These are phyloP conservation scores for Eira barbara DNA, from an alignment of 2,113 vertebrate species.

Conservation along the genomic window DNA sequence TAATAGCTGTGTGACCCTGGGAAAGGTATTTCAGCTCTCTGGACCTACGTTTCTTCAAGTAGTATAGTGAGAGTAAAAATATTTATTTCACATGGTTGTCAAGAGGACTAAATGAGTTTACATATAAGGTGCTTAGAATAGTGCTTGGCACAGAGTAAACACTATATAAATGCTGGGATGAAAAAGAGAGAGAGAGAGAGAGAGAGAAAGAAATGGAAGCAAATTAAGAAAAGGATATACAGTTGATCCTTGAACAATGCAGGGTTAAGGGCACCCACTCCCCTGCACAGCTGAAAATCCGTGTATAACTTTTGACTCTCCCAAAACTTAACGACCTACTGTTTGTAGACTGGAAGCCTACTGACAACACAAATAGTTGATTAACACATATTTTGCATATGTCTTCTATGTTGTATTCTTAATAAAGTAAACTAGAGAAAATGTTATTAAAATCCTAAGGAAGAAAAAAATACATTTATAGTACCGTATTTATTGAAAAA, in stretches of 20 bases:
- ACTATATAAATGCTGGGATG: background rate
- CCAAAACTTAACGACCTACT: background rate
- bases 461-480: background rate
- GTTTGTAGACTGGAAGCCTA: background rate
- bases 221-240: background rate
- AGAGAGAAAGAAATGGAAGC: background rate
- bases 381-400: background rate
- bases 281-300: background rate
- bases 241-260: background rate
- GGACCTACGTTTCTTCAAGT: background rate
- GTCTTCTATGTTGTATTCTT: background rate
- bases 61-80: background rate
- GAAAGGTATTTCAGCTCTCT: background rate
- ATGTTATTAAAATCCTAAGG: background rate
- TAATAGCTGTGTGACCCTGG: background rate
- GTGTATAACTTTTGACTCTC: background rate
- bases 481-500: background rate
- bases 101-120: background rate
- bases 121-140: background rate
- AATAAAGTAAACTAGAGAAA: background rate
- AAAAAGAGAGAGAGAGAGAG: background rate
- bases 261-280: background rate
- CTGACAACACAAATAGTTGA: background rate
- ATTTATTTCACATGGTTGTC: background rate
- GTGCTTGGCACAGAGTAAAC: background rate